Evolutionary conservation across 2,888 invertebrate genomes (phyloP), one percentile per base, ranked within the genome.

Genomic region (Philopedon plagiatum): DNA sequence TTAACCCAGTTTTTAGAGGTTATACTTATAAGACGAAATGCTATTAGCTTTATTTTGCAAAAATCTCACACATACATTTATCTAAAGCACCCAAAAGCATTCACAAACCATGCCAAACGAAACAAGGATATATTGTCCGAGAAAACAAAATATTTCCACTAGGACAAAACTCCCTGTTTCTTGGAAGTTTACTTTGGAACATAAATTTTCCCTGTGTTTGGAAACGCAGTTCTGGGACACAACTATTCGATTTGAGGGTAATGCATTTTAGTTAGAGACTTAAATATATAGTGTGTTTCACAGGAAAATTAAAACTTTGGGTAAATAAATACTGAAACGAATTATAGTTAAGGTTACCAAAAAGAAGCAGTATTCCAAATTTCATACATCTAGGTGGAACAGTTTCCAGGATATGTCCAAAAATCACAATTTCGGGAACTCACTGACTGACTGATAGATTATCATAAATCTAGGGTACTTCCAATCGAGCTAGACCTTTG

Each of bases 191-290:
- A 66, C 41, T 41, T 34, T 5, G 46, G 46, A 34, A 63, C 58
- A 66, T 66, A 66, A 66, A 66, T 66, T 66, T 51, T 63, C 62
- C 19, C 21, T 9, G 49, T 63, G 37, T 63, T 63, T 63, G 62
- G 34, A 63, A 65, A 57, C 39, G 64, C 56, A 56, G 26, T 41
- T 26, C 44, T 15, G 41, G 18, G 56, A 66, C 66, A 56, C 57
- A 58, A 34, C 46, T 58, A 66, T 66, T 66, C 66, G 66, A 66
- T 66, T 66, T 66, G 66, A 46, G 58, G 66, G 44, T 46, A 58
- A 66, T 66, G 46, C 44, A 58, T 66, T 66, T 66, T 58, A 66
- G 54, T 66, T 66, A 66, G 66, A 57, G 19, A 9, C 44, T 57
- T 39, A 29, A 21, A 15, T 19, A n/a, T 46, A 46, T 61, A 29